Evolutionary conservation across 2,797 vertebrate species (phyloP).

Genomic region (Platyrinchus mystaceus): DNA sequence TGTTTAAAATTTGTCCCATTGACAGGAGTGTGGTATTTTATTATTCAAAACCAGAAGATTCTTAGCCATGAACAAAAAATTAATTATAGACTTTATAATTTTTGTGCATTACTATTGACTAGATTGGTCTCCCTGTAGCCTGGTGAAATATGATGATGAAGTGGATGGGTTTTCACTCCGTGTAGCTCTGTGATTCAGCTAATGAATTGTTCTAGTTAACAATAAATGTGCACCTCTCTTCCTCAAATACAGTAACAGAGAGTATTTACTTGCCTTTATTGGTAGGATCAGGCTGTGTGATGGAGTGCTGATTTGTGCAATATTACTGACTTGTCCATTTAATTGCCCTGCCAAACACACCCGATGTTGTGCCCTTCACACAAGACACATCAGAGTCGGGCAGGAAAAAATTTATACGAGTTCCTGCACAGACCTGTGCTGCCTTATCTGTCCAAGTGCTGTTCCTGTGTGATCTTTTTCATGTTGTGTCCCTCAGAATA

Average conservation of each 20-base stretch:
- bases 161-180: background rate
- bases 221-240: background rate
- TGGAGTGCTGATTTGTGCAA: background rate
- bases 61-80: background rate
- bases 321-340: background rate
- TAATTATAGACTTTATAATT: background rate
- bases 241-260: background rate
- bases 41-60: background rate
- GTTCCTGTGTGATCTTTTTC: background rate
- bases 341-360: background rate
- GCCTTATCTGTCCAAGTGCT: background rate
- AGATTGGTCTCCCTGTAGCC: background rate
- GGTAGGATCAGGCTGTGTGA: background rate
- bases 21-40: background rate
- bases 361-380: background rate
- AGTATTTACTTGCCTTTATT: background rate
- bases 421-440: background rate
- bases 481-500: background rate
- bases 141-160: background rate
- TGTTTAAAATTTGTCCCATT: background rate
- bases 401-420: background rate
- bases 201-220: background rate
- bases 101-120: background rate
- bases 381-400: background rate
- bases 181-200: background rate